Evolutionary conservation across 2,113 vertebrate species (phyloP).

Genomic region (Paralichthys olivaceus): DNA sequence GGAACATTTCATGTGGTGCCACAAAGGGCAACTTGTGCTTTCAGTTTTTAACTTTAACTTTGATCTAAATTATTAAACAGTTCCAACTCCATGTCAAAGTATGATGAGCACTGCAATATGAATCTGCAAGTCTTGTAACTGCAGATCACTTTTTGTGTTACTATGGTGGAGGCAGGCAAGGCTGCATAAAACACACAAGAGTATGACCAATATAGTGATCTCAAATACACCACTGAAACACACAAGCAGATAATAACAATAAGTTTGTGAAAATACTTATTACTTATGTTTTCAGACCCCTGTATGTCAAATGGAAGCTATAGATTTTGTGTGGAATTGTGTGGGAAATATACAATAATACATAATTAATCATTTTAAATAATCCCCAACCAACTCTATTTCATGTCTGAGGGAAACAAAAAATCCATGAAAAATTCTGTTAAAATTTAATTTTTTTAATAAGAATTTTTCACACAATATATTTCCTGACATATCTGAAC

Average conservation of each 20-base stretch:
- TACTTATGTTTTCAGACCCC: background rate
- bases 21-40: conserved; percentile 38
- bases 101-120: conserved; percentile 9
- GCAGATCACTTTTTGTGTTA: conserved; percentile 11
- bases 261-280: background rate
- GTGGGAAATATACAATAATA: background rate
- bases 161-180: background rate
- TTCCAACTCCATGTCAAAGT: conserved; percentile 31
- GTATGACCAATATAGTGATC: background rate
- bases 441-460: background rate
- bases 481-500: background rate
- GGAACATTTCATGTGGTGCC: conserved; percentile 43
- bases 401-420: background rate
- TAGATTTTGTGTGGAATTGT: background rate
- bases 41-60: conserved; percentile 46
- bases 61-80: conserved; percentile 51
- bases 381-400: background rate
- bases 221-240: background rate
- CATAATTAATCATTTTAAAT: background rate
- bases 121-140: conserved; percentile 9
- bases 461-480: too few species aligned
- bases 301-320: background rate
- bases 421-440: background rate
- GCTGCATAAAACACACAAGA: conserved; percentile 8
- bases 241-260: background rate